A percentile compares a stretch with the other conserved stretches of the same genome.
Conservation (phyloP, 2,113 vertebrate species). For the Hiodon alosoides region DNA sequence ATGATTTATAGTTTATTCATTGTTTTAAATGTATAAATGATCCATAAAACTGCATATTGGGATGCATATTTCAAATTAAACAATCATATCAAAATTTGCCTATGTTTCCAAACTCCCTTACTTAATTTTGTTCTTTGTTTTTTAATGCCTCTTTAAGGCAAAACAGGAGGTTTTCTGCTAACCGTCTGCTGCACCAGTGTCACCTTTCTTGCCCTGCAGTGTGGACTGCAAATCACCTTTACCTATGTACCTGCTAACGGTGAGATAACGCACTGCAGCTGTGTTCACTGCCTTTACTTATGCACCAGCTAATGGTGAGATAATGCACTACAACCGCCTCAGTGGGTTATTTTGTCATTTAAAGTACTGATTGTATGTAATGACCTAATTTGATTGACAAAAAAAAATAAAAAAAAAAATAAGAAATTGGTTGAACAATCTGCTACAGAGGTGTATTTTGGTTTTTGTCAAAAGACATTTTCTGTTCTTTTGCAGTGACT, state of each 20-base stretch:
- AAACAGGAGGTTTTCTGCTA: slow-evolving; percentile 51
- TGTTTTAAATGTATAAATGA: no score
- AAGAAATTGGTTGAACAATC: background rate
- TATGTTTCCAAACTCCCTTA: background rate
- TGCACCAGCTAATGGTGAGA: no score
- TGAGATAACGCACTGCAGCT: slow-evolving; percentile 31
- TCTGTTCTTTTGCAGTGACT: slow-evolving; percentile 46
- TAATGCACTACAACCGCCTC: background rate
- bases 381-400: no score
- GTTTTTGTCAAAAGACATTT: slow-evolving; percentile 1
- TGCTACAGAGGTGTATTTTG: background rate
- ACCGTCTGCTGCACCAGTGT: slow-evolving; percentile 50
- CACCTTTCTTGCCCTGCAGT: slow-evolving; percentile 58
- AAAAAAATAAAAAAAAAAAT: no score
- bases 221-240: slow-evolving; percentile 62
- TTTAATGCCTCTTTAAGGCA: slow-evolving; percentile 40
- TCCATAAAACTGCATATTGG: no score
- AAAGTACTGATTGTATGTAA: no score
- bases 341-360: no score
- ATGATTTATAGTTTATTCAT: no score
- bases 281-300: background rate
- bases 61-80: no score
- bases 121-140: background rate
- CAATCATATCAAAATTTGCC: background rate
- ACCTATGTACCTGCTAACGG: slow-evolving; percentile 51